Evolutionary conservation across 2,888 invertebrate species (phyloP), one percentile per base, ranked within the genome.

Genomic region (Hipparchia semele): DNA sequence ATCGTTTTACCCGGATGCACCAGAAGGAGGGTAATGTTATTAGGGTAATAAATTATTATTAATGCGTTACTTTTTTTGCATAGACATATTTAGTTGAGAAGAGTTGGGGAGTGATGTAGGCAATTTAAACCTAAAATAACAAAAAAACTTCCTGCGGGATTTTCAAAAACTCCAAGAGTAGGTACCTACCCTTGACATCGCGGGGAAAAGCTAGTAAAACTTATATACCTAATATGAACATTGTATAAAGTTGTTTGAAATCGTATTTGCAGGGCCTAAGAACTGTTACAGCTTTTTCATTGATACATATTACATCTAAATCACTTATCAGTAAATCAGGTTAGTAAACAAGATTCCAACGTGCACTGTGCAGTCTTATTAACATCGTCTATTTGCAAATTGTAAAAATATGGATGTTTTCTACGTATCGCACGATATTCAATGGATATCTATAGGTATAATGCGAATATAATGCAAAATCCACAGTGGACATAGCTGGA

Each of bases 351-450:
- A 68, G 64, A 67, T 72, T 70, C 45, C 72, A 60, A 65, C 49
- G 39, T 39, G 51, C 51, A 23, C 54, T 59, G 39, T 39, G 51
- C 51, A 23, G 59, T 59, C 23, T 49, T 1, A 71, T 73, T 73
- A 75, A 61, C 64, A 60, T 59, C 68, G 74, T 75, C 59, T 66
- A 75, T 64, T 73, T 72, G 67, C 72, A 67, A 72, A 75, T 72
- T 68, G 72, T 67, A 64, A 73, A 67, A 70, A 68, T 72, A 67
- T 70, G 67, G 66, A 72, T 70, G 70, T 65, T 65, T 56, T 59
- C 49, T 70, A 69, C 67, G 65, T 73, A 70, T 70, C 68, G 70
- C 13, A 68, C 60, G 51, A 49, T 68, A 65, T 65, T 66, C 65
- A 54, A 39, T 53, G 33, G 65, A n/a, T 53, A 54, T 39, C 54